Evolutionary conservation across 2,888 invertebrate genomes (phyloP).

Genomic region (Athetis lepigone): DNA sequence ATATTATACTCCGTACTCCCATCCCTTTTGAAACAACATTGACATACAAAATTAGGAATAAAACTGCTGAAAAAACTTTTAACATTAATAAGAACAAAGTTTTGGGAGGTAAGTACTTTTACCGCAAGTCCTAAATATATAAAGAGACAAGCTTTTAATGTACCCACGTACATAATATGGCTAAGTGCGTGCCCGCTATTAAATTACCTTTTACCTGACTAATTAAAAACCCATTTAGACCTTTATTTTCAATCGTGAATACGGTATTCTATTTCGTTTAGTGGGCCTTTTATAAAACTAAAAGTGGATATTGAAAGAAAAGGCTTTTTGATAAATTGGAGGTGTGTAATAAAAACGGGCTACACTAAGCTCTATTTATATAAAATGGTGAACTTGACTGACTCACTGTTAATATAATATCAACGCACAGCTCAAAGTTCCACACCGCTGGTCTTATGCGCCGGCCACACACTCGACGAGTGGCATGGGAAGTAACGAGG

Average conservation of each 20-base stretch:
- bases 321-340: constrained; percentile 31
- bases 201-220: constrained; percentile 57
- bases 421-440: no score
- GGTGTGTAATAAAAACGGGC: background rate
- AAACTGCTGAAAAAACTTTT: constrained; percentile 19
- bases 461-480: no score
- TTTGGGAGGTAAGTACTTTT: constrained; percentile 17
- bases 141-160: constrained; percentile 54
- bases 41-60: constrained; percentile 25
- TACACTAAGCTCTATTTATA: no score
- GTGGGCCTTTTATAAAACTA: constrained; percentile 17
- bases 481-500: no score
- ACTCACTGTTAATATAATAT: no score
- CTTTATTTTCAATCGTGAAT: constrained; percentile 41
- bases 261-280: constrained; percentile 40
- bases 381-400: no score
- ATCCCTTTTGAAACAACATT: constrained; percentile 13
- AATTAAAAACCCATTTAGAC: constrained; percentile 56
- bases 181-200: constrained; percentile 47
- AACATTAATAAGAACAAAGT: constrained; percentile 34
- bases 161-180: constrained; percentile 28
- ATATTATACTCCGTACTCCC: constrained; percentile 23
- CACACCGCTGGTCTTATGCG: no score
- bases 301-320: constrained; percentile 16
- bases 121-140: constrained; percentile 41